Percentiles rank a stretch among this genome's conserved stretches.
Evolutionary conservation across 2,113 vertebrate genomes (phyloP).

Genomic region (Ctenomys sociabilis): DNA sequence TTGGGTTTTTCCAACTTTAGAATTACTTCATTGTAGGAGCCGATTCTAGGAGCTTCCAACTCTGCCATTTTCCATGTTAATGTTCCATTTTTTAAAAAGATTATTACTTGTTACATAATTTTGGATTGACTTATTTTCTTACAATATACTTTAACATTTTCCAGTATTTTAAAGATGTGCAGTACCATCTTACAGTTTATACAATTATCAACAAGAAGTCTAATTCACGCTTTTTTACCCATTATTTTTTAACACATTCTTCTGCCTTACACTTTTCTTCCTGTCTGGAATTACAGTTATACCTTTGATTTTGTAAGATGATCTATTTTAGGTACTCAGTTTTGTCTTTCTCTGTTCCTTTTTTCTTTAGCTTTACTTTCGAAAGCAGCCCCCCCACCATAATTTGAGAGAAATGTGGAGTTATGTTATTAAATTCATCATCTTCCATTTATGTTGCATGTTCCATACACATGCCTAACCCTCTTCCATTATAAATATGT

Average conservation of each 20-base stretch:
- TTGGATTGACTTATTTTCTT: not conserved
- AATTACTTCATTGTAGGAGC: not conserved
- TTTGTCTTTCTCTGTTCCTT: not conserved
- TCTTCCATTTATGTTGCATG: too few relatives aligned
- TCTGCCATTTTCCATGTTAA: not conserved
- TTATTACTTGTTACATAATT: not conserved
- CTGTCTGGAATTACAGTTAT: not conserved
- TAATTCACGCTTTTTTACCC: not conserved
- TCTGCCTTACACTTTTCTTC: not conserved
- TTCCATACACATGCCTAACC: not conserved
- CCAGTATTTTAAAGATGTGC: not conserved
- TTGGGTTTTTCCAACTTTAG: not conserved
- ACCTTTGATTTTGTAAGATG: not conserved
- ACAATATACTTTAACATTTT: not conserved
- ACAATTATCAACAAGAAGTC: not conserved
- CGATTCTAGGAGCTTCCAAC: not conserved
- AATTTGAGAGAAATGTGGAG: not conserved
- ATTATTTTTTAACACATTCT: not conserved
- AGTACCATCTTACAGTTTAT: not conserved
- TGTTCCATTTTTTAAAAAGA: not conserved
- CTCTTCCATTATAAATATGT: not conserved
- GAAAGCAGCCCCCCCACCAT: not conserved
- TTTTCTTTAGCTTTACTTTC: not conserved
- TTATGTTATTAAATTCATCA: not conserved
- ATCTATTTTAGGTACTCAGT: not conserved